Evolutionary conservation across 1,140 invertebrate species (phyloP).

Genomic region (Achatina immaculata): DNA sequence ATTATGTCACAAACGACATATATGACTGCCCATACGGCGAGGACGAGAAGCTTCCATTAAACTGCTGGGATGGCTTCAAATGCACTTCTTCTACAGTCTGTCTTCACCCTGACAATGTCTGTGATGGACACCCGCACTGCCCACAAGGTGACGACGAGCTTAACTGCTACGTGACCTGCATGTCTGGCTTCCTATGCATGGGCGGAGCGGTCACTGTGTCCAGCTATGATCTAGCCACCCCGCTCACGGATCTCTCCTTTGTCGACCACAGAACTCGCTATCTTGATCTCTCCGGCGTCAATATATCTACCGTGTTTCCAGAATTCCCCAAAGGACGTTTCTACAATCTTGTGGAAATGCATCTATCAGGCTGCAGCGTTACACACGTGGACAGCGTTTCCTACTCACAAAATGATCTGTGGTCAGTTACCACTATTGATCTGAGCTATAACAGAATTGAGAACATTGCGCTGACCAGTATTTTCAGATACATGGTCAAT

Average conservation of each 20-base stretch:
- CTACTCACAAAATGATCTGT: slow-evolving; percentile 18
- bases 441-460: slow-evolving; percentile 12
- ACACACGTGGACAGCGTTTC: slow-evolving; percentile 6
- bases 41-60: slow-evolving; percentile 3
- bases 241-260: not conserved
- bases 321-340: slow-evolving; percentile 24
- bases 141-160: slow-evolving; percentile 26
- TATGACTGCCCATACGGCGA: slow-evolving; percentile 23
- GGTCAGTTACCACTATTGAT: not conserved
- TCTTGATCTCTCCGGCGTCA: slow-evolving; percentile 18
- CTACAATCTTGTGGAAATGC: slow-evolving; percentile 7
- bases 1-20: slow-evolving; percentile 10
- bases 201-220: not conserved
- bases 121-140: slow-evolving; percentile 31
- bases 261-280: slow-evolving; percentile 15
- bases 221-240: not conserved
- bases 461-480: slow-evolving; percentile 2
- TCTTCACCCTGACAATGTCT: slow-evolving; percentile 25
- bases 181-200: not conserved
- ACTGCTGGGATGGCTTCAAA: slow-evolving; percentile 18
- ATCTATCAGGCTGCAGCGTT: not conserved
- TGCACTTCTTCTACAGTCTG: not conserved
- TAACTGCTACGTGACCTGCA: slow-evolving; percentile 5
- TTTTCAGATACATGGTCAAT: slow-evolving; percentile 22
- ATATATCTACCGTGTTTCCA: slow-evolving; percentile 15